These are phyloP conservation scores for Promerops cafer DNA, from an alignment of 2,113 vertebrate species.

Conservation along the genomic window DNA sequence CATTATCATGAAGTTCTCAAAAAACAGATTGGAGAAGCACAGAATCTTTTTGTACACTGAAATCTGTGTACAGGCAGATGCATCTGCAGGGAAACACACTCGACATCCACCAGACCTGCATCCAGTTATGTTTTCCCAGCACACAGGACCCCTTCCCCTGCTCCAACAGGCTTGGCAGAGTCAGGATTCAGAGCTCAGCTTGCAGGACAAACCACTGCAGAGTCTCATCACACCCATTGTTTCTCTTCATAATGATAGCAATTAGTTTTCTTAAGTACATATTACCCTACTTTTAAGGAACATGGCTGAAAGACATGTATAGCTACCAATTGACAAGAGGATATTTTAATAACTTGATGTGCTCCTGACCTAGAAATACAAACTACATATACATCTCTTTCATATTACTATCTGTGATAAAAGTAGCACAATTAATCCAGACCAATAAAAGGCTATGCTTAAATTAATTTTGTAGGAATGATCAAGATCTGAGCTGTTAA, in stretches of 20 bases:
- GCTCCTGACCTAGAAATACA: conserved; percentile 39
- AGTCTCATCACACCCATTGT: background rate
- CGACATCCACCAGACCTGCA: background rate
- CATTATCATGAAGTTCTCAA: background rate
- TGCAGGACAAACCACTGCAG: background rate
- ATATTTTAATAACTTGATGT: conserved; percentile 1
- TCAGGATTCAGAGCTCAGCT: background rate
- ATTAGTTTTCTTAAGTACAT: conserved; percentile 14
- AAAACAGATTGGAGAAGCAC: background rate
- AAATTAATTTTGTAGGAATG: background rate
- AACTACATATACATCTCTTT: background rate
- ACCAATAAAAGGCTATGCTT: background rate
- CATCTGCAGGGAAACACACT: background rate
- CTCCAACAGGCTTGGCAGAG: background rate
- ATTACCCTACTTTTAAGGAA: conserved; percentile 34
- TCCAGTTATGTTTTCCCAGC: fast-evolving
- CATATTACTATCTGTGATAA: background rate
- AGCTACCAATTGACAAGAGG: conserved; percentile 12
- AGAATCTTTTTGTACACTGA: background rate
- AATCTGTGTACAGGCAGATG: fast-evolving
- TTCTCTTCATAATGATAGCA: background rate
- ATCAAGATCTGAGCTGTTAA: background rate
- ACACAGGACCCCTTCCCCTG: background rate
- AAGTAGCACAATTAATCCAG: background rate
- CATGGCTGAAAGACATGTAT: background rate